A percentile compares a stretch with the other conserved stretches of the same genome.
Conservation (phyloP, 2,113 vertebrate species). For the Calyptommatus sinebrachiatus region DNA sequence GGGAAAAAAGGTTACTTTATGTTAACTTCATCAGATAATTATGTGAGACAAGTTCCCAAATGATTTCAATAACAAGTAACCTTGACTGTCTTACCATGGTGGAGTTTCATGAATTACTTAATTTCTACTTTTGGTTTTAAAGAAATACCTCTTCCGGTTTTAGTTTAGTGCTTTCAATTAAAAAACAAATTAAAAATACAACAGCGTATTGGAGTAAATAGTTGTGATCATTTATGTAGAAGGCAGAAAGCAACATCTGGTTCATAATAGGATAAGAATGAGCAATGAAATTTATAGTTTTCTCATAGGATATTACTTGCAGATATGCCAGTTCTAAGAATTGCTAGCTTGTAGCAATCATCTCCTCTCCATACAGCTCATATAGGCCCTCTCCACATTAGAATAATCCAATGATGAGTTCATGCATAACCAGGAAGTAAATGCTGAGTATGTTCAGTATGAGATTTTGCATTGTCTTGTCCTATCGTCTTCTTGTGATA, state of each 20-base stretch:
- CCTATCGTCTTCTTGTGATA: too few species aligned
- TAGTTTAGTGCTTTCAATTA: background rate
- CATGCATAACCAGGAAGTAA: too few species aligned
- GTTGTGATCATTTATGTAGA: slow-evolving; percentile 2
- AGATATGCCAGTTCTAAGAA: background rate
- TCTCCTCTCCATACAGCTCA: too few species aligned
- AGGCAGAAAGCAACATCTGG: slow-evolving; percentile 15
- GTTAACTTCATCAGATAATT: background rate
- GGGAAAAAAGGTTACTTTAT: background rate
- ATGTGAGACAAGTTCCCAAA: slow-evolving; percentile 12
- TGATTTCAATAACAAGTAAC: background rate
- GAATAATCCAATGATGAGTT: too few species aligned
- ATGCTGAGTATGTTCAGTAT: too few species aligned
- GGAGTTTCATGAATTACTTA: background rate
- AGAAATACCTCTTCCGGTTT: background rate
- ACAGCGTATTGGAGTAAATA: slow-evolving; percentile 25
- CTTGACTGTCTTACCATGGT: background rate
- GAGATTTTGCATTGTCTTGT: too few species aligned
- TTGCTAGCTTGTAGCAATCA: background rate
- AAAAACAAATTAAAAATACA: slow-evolving; percentile 2
- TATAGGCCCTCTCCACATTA: background rate
- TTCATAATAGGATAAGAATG: slow-evolving; percentile 10
- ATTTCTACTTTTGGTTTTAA: slow-evolving; percentile 20
- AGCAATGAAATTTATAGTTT: slow-evolving; percentile 22
- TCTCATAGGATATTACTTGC: background rate